These are phyloP conservation scores for Siniperca undulata DNA, from an alignment of 2,797 vertebrate genomes.

Conservation along the genomic window DNA sequence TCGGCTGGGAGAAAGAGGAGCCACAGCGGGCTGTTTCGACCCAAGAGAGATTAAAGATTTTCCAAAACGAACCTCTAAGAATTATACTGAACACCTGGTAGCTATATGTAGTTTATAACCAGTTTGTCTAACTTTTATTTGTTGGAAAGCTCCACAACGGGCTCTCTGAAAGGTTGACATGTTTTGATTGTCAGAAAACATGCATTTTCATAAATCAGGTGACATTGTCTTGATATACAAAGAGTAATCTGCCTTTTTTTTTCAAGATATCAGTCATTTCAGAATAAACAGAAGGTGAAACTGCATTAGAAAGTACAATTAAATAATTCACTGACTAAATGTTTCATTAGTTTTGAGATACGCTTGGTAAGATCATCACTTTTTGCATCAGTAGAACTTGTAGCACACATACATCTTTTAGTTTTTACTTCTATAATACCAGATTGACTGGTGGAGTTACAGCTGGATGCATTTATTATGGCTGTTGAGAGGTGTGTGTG, in stretches of 20 bases:
- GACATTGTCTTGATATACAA: neutral
- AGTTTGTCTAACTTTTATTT: neutral
- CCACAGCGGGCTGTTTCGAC: constrained; percentile 45
- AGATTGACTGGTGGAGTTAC: neutral
- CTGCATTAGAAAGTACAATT: neutral
- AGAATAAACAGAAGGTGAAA: neutral
- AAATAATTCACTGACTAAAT: neutral
- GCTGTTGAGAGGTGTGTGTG: constrained; percentile 13
- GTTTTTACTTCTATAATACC: neutral
- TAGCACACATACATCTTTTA: neutral
- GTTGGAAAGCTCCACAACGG: neutral
- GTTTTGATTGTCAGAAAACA: neutral
- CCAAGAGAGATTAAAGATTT: constrained; percentile 36
- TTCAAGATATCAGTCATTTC: neutral
- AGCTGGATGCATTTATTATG: constrained; percentile 31
- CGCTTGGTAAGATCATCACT: neutral
- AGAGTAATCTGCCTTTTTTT: neutral
- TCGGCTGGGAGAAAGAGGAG: constrained; percentile 68
- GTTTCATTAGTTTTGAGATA: neutral
- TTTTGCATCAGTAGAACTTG: neutral
- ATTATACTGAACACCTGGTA: neutral
- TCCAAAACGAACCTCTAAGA: constrained; percentile 7
- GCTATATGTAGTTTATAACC: neutral
- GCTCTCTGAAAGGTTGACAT: neutral
- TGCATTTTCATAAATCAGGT: neutral